Percentiles rank a stretch among this genome's conserved stretches.
These are phyloP conservation scores for Buteo buteo DNA, from an alignment of 2,113 vertebrate species.

Conservation along the genomic window DNA sequence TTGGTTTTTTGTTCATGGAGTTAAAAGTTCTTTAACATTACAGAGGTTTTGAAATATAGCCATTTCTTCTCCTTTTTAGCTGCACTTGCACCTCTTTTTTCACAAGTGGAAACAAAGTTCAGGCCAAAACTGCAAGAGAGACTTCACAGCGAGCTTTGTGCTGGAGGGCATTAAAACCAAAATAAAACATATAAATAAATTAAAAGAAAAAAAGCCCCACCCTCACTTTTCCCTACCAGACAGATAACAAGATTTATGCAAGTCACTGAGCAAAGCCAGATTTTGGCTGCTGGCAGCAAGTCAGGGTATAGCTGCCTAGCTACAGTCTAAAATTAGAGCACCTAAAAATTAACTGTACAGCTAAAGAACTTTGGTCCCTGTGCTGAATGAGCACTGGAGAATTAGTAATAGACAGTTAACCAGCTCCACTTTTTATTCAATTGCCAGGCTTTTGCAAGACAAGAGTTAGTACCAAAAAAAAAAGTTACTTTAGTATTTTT, in stretches of 20 bases:
- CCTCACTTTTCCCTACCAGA: background rate
- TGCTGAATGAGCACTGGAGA: background rate
- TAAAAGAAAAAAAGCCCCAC: background rate
- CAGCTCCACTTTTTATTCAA: background rate
- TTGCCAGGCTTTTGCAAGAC: background rate
- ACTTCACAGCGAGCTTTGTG: background rate
- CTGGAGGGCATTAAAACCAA: background rate
- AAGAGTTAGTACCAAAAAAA: background rate
- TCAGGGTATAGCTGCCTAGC: background rate
- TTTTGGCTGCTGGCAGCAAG: background rate
- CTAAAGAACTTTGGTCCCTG: constrained; percentile 40
- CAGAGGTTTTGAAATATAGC: background rate
- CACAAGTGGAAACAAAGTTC: constrained; percentile 17
- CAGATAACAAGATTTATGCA: background rate
- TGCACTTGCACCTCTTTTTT: background rate
- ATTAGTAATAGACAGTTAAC: background rate
- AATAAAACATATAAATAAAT: background rate
- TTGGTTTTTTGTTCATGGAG: background rate
- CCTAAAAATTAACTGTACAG: constrained; percentile 43
- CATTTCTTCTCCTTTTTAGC: background rate
- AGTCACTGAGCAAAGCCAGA: background rate
- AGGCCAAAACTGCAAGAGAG: background rate
- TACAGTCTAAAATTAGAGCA: constrained; percentile 52
- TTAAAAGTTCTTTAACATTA: background rate
- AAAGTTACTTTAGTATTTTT: background rate